A percentile compares a stretch with the other conserved stretches of the same genome.
phyloP scores from a whole-genome alignment of 2,888 invertebrate species.

The Dynastes hyllus region DNA sequence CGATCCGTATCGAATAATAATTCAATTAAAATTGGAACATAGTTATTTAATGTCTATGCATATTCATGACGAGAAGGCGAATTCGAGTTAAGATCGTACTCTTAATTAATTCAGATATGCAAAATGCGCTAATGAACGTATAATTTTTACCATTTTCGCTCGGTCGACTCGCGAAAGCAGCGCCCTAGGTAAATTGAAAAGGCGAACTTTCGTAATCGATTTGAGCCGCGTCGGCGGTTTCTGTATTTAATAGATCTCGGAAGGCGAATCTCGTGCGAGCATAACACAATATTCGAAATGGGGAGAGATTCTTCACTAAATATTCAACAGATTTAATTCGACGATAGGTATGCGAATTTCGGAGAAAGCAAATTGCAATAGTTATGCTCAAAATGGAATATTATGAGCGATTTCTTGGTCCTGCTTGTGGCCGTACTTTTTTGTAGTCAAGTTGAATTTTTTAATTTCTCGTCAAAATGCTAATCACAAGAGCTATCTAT shows the following conservation, averaged over 20 bases:
- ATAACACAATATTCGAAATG: neutral
- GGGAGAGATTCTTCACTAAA: neutral
- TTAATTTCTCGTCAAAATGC: too few relatives aligned
- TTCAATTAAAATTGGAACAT: constrained; percentile 48
- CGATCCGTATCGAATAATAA: constrained; percentile 55
- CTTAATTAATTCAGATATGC: constrained; percentile 51
- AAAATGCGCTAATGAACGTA: constrained; percentile 49
- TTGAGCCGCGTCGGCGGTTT: neutral
- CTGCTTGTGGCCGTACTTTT: too few relatives aligned
- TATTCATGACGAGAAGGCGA: constrained; percentile 43
- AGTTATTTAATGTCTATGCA: constrained; percentile 48
- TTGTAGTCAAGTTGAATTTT: too few relatives aligned
- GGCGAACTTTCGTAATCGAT: constrained; percentile 17
- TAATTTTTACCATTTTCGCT: constrained; percentile 48
- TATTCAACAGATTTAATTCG: constrained; percentile 5
- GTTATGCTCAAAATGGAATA: neutral
- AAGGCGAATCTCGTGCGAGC: neutral
- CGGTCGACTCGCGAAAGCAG: constrained; percentile 16
- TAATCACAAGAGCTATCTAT: too few relatives aligned
- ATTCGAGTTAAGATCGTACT: constrained; percentile 33
- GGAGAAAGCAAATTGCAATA: neutral
- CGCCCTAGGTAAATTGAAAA: constrained; percentile 21
- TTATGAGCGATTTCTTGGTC: too few relatives aligned
- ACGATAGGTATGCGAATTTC: neutral
- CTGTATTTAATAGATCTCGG: constrained; percentile 12